Base-by-base conservation (phyloP, 2,888 invertebrate species). In the Dasypolia templi region DNA sequence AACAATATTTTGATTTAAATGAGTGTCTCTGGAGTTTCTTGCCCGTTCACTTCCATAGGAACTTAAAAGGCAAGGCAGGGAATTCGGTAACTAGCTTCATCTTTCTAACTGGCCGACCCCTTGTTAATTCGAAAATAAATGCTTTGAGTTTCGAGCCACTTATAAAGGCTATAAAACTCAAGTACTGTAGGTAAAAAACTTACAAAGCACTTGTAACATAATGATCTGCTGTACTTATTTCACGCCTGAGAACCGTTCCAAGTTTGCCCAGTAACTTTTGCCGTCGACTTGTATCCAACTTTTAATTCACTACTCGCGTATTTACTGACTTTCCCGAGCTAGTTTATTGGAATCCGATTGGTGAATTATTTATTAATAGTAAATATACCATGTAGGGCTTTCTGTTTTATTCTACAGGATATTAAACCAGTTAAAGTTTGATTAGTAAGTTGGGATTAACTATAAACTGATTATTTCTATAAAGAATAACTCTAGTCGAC, bases 341-440 rank as follows among this genome's bases (percentile, higher is more conserved):
- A 51, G 61, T 74, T 81, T 74, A 82, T 73, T 56, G 67, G 58
- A 77, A 79, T 78, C 67, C 70, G 64, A 83, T 83, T 44, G 65
- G n/a, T 64, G 29, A 59, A 64, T 81, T 74, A 49, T 74, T 19
- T 53, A 53, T 53, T 67, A 58, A 64, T 67, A 32, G 58, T 35
- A 56, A 77, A 55, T 17, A 12, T 6, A n/a, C 4, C 6, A 29
- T 17, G 26, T 14, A 72, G 17, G 26, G 22, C 17, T 3, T 53
- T 77, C 46, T 46, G 44, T 64, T 58, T 44, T 26, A n/a, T 42
- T 32, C 14, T 12, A 32, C 53, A 32, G 68, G 56, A 75, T 67
- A 77, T 66, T 49, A 46, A 46, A 76, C 55, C 1, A 7, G 29
- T 4, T 44, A n/a, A 14, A 12, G n/a, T 64, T 46, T 44, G 42